Conservation (phyloP, 2,888 invertebrate species). For the Laspeyria flexula region DNA sequence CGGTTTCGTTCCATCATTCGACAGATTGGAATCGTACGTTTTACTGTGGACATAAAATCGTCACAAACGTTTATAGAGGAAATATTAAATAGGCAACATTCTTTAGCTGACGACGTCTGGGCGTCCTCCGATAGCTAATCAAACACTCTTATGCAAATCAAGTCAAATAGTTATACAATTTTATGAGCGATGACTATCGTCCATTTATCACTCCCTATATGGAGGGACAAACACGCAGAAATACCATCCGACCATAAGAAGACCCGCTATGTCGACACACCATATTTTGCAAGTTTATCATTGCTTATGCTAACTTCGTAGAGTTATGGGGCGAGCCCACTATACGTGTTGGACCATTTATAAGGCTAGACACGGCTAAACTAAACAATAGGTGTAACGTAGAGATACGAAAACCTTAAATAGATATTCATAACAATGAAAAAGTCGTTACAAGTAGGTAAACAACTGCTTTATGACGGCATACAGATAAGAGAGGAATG, state of each 20-base stretch:
- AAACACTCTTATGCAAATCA: slow-evolving; percentile 77
- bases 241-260: slow-evolving; percentile 58
- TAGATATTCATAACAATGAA: slow-evolving; percentile 56
- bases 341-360: slow-evolving; percentile 29
- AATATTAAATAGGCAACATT: slow-evolving; percentile 73
- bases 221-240: slow-evolving; percentile 58
- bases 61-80: slow-evolving; percentile 65
- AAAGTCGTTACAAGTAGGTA: slow-evolving; percentile 60
- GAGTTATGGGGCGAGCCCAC: slow-evolving; percentile 38
- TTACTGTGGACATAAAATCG: slow-evolving; percentile 61
- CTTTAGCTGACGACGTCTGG: slow-evolving; percentile 56
- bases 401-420: slow-evolving; percentile 38
- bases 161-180: slow-evolving; percentile 68
- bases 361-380: slow-evolving; percentile 27
- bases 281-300: slow-evolving; percentile 62
- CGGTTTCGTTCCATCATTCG: slow-evolving; percentile 59
- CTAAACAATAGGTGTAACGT: slow-evolving; percentile 33
- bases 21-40: slow-evolving; percentile 64
- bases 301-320: slow-evolving; percentile 41
- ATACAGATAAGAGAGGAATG: slow-evolving; percentile 77
- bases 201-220: slow-evolving; percentile 69
- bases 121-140: slow-evolving; percentile 65
- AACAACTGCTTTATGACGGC: slow-evolving; percentile 68
- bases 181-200: slow-evolving; percentile 67
- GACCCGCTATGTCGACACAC: slow-evolving; percentile 57